Evolutionary conservation across 2,888 invertebrate species (phyloP), one percentile per base, ranked within the genome.

Genomic region (Eupithecia exiguata): DNA sequence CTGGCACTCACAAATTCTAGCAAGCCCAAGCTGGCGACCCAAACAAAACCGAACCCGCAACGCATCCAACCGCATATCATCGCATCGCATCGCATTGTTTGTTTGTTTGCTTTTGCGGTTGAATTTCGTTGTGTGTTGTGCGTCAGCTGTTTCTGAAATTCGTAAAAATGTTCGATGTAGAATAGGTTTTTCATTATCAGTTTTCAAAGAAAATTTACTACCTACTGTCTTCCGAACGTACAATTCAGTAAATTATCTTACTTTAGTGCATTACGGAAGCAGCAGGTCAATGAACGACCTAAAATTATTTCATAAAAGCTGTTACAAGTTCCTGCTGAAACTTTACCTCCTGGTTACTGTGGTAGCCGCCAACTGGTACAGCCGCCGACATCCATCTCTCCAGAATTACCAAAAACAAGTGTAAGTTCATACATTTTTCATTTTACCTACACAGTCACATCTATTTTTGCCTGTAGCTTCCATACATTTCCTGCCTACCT

Each of bases 401-500:
- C 25, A 58, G 25, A 58, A 25, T 12, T 14, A 53, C 10, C n/a
- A 21, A 53, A 53, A 53, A n/a, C 10, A 21, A 25, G 12, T 58
- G 58, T 58, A 25, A 58, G 58, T 58, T 58, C 12, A 21, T 53
- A 58, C 12, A 58, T 25, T 58, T 58, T 58, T 25, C n/a, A 53
- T 53, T 21, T 53, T 46, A 46, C 5, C 21, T 53, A 5, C 53
- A 53, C 53, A 53, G n/a, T n/a, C n/a, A n/a, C n/a, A 21, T 21
- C 53, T 53, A 25, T 53, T 53, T 53, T 53, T 53, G 7, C 14
- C 40, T 66, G 40, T 66, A 21, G 38, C 35, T 65, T 65, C 65
- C 30, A 30, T 61, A 30, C 21, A 21, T 58, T 58, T 58, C 58
- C 58, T 58, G 25, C 12, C 30, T 71, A 70, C 69, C 73, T 73